Conservation (phyloP, 2,797 vertebrate species). For the Coccyzus lansbergi region DNA sequence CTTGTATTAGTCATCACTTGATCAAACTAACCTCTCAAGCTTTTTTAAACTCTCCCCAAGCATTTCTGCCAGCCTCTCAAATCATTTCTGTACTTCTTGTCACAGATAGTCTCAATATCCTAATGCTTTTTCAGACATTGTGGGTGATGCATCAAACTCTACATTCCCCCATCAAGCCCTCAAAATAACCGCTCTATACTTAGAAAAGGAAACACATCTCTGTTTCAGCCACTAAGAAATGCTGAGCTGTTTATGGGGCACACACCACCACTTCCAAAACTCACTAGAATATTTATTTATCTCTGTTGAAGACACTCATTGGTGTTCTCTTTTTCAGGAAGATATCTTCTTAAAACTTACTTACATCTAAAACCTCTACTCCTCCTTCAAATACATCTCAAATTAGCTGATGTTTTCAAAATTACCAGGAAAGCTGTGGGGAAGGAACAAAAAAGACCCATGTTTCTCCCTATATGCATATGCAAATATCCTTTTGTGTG, state of each 20-base stretch:
- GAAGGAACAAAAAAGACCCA: background rate
- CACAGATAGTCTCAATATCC: conserved; percentile 31
- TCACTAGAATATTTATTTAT: background rate
- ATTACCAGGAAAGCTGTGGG: background rate
- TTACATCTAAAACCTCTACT: background rate
- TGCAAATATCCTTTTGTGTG: conserved; percentile 8
- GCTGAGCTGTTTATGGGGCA: conserved; percentile 8
- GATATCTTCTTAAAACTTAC: background rate
- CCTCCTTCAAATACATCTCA: background rate
- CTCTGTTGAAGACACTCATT: background rate
- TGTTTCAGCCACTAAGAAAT: conserved; percentile 16
- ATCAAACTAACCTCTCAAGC: conserved; percentile 11
- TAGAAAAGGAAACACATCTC: conserved; percentile 46
- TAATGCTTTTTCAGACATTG: conserved; percentile 42
- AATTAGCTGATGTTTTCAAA: background rate
- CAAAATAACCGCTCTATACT: conserved; percentile 44
- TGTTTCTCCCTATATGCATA: background rate
- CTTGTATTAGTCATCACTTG: background rate
- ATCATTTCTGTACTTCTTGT: conserved; percentile 37
- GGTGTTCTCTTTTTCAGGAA: background rate
- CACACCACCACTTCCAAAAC: background rate
- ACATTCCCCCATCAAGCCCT: conserved; percentile 49
- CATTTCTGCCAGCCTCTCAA: conserved; percentile 9
- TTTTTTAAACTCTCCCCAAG: background rate
- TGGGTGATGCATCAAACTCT: conserved; percentile 42